Evolutionary conservation across 2,888 invertebrate species (phyloP), one percentile per base, ranked within the genome.

Genomic region (Troilus luridus): DNA sequence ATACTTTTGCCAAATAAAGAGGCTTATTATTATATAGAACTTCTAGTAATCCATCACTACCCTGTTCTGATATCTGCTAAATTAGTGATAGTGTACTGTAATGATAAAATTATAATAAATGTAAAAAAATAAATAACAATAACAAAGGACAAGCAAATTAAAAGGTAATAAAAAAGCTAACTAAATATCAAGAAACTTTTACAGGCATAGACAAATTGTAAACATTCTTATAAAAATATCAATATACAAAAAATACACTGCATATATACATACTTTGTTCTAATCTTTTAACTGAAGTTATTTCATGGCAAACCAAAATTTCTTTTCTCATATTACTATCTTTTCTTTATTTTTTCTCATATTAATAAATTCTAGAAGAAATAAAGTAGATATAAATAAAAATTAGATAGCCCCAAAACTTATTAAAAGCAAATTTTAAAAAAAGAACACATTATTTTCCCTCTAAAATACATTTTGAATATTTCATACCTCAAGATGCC

Each of bases 91-190:
- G 72, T 72, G 24, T 72, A 72, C 72, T 72, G 72, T 27, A 72
- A 72, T 72, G 24, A 72, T 72, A 72, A 72, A 72, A 72, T 72
- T 72, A 72, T 8, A 72, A 72, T 72, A 27, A 72, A 24, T 72
- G 11, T 72, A 72, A 72, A 5, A 72, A 72, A 72, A 72, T 12
- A 67, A 27, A 5, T 27, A 72, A 72, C 0, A 24, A n/a, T 72
- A 72, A 5, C 6, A 88, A 10, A 54, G 7, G 64, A 27, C 21
- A 19, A 64, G 8, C 21, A 14, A 21, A 64, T 14, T 14, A 67
- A 67, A 24, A 67, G 24, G n/a, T n/a, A 67, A 72, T 12, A 27
- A 64, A 14, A 27, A 72, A 72, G 72, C 72, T 72, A 72, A 72
- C 1, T 72, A 72, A 27, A 72, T 27, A 72, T 64, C n/a, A 64